A percentile compares a stretch with the other conserved stretches of the same genome.
Conservation (phyloP, 2,888 invertebrate species). For the Iselma pallidipennis region DNA sequence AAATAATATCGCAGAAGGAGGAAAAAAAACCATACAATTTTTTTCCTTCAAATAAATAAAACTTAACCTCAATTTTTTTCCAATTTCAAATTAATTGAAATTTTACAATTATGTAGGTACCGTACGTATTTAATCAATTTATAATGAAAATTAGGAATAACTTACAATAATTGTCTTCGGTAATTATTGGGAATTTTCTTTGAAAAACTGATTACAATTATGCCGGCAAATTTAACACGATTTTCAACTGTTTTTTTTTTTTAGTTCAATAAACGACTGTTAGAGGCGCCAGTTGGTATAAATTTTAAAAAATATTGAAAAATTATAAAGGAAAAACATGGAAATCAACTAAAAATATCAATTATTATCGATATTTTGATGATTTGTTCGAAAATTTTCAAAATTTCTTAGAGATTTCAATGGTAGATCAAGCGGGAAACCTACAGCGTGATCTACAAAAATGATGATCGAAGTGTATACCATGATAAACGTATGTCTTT, state of each 20-base stretch:
- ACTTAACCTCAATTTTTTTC: background rate
- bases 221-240: background rate
- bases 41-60: background rate
- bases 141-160: too few relatives aligned
- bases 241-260: background rate
- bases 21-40: too few relatives aligned
- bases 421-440: background rate
- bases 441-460: background rate
- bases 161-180: too few relatives aligned
- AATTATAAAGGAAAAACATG: too few relatives aligned
- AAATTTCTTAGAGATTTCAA: background rate
- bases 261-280: background rate
- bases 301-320: too few relatives aligned
- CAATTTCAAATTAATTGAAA: background rate
- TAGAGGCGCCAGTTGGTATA: background rate
- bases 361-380: background rate
- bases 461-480: too few relatives aligned
- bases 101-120: too few relatives aligned
- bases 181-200: too few relatives aligned
- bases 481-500: too few relatives aligned
- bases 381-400: background rate
- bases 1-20: too few relatives aligned
- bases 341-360: too few relatives aligned
- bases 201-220: background rate
- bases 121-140: too few relatives aligned